Evolutionary conservation across 2,797 vertebrate species (phyloP).

Genomic region (Xiphophorus birchmanni): DNA sequence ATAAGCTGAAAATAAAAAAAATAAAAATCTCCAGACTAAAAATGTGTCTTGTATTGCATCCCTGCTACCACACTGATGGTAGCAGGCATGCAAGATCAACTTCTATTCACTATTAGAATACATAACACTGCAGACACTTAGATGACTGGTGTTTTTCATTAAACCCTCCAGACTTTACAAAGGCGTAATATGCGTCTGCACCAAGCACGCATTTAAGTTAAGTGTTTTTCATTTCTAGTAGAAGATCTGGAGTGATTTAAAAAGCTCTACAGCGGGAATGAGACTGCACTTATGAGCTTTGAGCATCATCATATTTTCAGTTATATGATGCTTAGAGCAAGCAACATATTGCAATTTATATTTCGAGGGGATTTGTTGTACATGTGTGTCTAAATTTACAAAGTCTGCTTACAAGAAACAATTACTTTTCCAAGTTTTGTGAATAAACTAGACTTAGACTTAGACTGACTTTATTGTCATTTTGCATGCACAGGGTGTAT

Average conservation of each 20-base stretch:
- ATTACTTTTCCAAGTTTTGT: not conserved
- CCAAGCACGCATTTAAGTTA: slow-evolving; percentile 35
- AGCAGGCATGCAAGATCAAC: not conserved
- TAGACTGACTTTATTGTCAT: too few relatives aligned
- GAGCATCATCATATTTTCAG: slow-evolving; percentile 18
- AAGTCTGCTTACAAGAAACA: not conserved
- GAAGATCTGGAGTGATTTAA: slow-evolving; percentile 22
- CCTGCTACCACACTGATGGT: too few relatives aligned
- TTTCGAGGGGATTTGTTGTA: slow-evolving; percentile 1
- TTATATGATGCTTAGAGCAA: slow-evolving; percentile 15
- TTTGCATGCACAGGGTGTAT: too few relatives aligned
- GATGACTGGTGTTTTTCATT: slow-evolving; percentile 45
- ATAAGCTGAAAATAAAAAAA: slow-evolving; percentile 50
- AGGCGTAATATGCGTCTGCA: slow-evolving; percentile 26
- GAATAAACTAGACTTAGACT: too few relatives aligned
- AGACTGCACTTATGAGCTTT: slow-evolving; percentile 20
- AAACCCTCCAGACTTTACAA: slow-evolving; percentile 33
- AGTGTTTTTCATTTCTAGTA: slow-evolving; percentile 22
- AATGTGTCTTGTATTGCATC: slow-evolving; percentile 28
- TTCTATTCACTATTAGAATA: slow-evolving; percentile 27
- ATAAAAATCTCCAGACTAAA: slow-evolving; percentile 40
- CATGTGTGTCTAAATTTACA: not conserved
- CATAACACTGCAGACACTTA: slow-evolving; percentile 34
- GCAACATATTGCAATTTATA: slow-evolving; percentile 2
- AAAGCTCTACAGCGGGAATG: slow-evolving; percentile 19